Base-by-base conservation (phyloP, 2,113 vertebrate species). In the Entelurus aequoreus region DNA sequence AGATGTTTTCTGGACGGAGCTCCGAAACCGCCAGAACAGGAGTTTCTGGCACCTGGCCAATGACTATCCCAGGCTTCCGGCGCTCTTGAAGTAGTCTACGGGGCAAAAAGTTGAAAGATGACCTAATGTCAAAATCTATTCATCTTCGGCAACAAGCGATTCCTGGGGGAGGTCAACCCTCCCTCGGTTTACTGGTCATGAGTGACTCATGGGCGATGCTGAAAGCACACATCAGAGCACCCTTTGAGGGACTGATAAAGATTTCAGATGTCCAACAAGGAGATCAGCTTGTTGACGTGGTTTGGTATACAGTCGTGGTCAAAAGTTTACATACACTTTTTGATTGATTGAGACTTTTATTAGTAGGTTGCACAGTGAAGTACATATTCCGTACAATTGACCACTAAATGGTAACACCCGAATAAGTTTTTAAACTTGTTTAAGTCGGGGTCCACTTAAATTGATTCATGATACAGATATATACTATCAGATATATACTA, bases 61-160 rank as follows among this genome's bases (percentile, higher is more conserved):
- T 74, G 76, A 85, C 65, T 78, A 82, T 87, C 63, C 83, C 88
- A 89, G 86, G 72, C 82, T 87, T 88, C 79, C 72, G 60, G 63
- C 68, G 67, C 65, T 79, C 73, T 60, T 74, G 56, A 74, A 69
- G 71, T 76, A 59, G 57, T 57, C 66, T 67, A 66, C 65, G 21
- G 51, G 76, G 63, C 54, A 71, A 62, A 69, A 62, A 65, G 54
- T 21, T 72, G 59, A 68, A 58, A 68, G 68, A 77, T 81, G 35
- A 38, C 72, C 81, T 69, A 69, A 75, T 68, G 72, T 81, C 79
- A 63, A 75, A 67, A 88, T 87, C 78, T 83, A 84, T 87, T 84
- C 81, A 85, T 86, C 79, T 81, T 82, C 69, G 62, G 61, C 78
- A 82, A 84, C 76, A 84, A 68, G 52, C 81, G 79, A 77, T 75